Base-by-base conservation (phyloP, 2,888 invertebrate genomes). In the Agrotis puta region DNA sequence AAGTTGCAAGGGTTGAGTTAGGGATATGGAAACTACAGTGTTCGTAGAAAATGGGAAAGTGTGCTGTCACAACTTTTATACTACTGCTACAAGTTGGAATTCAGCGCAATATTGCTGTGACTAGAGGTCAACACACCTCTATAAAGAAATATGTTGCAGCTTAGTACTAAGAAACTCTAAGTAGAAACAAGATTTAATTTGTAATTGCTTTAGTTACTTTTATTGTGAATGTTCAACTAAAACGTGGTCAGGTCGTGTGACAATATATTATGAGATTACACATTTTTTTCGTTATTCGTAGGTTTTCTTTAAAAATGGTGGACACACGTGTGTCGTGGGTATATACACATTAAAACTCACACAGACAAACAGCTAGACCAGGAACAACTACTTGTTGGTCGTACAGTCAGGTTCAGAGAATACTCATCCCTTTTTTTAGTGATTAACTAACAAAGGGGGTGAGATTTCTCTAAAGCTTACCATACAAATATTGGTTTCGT, bases 101-200 rank as follows among this genome's bases (percentile, higher is more conserved):
- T 63, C 54, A 68, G 64, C 24, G 64, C 81, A 68, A 72, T 80
- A 77, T 63, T 68, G 63, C 62, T 47, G 22, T 50, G 64, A 68
- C 64, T 68, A 11, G 50, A 68, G 72, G 72, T 79, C 79, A 77
- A 72, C 54, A 68, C 18, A 68, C 81, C 72, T 79, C 63, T 68
- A 20, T 67, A 64, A 56, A 79, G 51, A 67, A 67, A 27, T 47
- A 48, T 43, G 54, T 45, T 51, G 43, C 20, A 64, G 58, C 70
- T 48, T 56, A 54, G 22, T 20, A 62, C 20, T 56, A 71, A 64
- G 61, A 77, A 47, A 24, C 11, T 53, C 16, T 76, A 39, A 13
- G 45, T 70, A 20, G 20, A 64, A 61, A 63, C 45, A 48, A 72
- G 24, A 59, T 66, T 73, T 73, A 33, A 47, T 51, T 66, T 54